Evolutionary conservation across 2,113 vertebrate species (phyloP).

Genomic region (Prochilodus magdalenae): DNA sequence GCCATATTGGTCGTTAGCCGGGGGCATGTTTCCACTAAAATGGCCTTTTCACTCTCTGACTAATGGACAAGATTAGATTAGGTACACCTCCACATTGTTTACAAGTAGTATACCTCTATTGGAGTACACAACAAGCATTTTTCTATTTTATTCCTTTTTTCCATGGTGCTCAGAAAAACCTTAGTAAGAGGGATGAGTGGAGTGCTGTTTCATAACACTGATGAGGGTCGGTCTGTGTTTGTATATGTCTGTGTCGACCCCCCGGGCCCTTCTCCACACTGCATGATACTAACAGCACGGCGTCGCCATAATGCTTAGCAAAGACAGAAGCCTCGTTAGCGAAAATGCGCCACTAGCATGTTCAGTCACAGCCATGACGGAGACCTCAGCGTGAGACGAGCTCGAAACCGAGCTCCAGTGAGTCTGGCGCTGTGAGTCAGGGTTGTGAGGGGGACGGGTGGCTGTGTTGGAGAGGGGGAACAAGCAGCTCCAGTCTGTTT

Average conservation of each 20-base stretch:
- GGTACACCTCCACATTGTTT: slow-evolving; percentile 18
- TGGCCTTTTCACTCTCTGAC: not conserved
- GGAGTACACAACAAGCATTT: not conserved
- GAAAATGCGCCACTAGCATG: slow-evolving; percentile 13
- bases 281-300: slow-evolving; percentile 9
- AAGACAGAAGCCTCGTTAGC: slow-evolving; percentile 5
- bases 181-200: not conserved
- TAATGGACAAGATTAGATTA: slow-evolving; percentile 10
- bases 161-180: not conserved
- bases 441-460: not conserved
- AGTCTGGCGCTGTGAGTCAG: slow-evolving; percentile 4
- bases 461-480: not conserved
- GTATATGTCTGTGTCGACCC: not conserved
- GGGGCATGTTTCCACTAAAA: slow-evolving; percentile 26
- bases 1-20: not conserved
- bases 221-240: not conserved
- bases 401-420: slow-evolving; percentile 3
- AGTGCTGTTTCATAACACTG: slow-evolving; percentile 3
- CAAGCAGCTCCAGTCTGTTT: slow-evolving; percentile 6
- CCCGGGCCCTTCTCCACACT: not conserved
- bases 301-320: not conserved
- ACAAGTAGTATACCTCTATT: not conserved
- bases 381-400: slow-evolving; percentile 23
- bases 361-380: slow-evolving; percentile 23
- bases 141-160: not conserved